These are phyloP conservation scores for Galleria mellonella DNA, from an alignment of 1,140 invertebrate genomes.

Conservation along the genomic window DNA sequence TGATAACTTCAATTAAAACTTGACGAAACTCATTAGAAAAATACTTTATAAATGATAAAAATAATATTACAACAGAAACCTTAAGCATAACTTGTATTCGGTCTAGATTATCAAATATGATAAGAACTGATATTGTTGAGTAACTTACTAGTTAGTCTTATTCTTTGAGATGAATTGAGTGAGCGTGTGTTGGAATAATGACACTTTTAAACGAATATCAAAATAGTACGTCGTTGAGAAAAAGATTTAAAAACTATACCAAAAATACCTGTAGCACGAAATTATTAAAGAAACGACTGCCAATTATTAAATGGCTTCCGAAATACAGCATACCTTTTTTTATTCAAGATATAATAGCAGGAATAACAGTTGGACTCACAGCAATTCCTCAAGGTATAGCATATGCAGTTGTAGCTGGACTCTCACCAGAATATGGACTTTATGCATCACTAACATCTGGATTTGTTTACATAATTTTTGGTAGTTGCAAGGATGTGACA, in stretches of 20 bases:
- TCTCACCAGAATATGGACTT: conserved; percentile 82
- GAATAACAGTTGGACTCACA: conserved; percentile 88
- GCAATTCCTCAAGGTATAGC: conserved; percentile 91
- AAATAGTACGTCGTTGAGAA: conserved; percentile 3
- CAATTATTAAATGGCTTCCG: conserved; percentile 79
- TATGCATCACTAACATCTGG: conserved; percentile 91
- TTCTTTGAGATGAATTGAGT: too few relatives aligned
- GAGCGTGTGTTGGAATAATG: too few relatives aligned
- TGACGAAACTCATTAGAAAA: too few relatives aligned
- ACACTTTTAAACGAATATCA: too few relatives aligned
- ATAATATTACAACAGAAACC: too few relatives aligned
- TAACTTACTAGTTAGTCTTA: conserved; percentile 72
- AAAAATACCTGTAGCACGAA: conserved; percentile 50
- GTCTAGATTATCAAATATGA: too few relatives aligned
- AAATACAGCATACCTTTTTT: conserved; percentile 76
- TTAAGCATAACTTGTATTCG: too few relatives aligned
- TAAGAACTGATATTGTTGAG: too few relatives aligned
- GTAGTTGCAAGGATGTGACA: conserved; percentile 90
- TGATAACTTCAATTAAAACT: too few relatives aligned
- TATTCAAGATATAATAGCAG: conserved; percentile 78
- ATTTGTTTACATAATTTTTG: conserved; percentile 89
- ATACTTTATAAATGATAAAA: too few relatives aligned
- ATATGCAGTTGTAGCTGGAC: conserved; percentile 85
- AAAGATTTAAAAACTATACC: conserved; percentile 26
- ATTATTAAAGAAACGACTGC: conserved; percentile 74